These are phyloP conservation scores for Atrichornis clamosus DNA, from an alignment of 2,113 vertebrate species.

Conservation along the genomic window DNA sequence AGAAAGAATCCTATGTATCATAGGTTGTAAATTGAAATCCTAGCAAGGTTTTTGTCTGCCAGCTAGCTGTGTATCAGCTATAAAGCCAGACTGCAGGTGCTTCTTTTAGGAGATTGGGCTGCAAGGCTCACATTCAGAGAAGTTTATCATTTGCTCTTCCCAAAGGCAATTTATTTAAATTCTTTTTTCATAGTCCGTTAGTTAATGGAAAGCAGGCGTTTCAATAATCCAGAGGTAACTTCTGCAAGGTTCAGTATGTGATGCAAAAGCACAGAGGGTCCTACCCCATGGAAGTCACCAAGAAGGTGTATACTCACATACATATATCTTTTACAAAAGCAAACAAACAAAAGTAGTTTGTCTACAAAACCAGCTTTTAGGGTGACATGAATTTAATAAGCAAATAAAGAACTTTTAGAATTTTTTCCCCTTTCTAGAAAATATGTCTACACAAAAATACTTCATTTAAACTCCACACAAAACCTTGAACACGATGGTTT, in stretches of 20 bases:
- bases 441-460: not conserved
- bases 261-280: not conserved
- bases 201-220: not conserved
- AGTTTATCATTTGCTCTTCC: constrained; percentile 13
- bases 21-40: constrained; percentile 38
- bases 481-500: not conserved
- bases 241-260: not conserved
- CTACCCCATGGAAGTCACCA: not conserved
- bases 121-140: not conserved
- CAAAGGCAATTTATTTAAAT: constrained; percentile 3
- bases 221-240: not conserved
- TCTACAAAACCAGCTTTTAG: not conserved
- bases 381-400: not conserved
- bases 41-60: constrained; percentile 21
- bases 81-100: not conserved
- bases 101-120: constrained; percentile 10
- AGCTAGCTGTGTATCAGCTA: not conserved
- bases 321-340: not conserved
- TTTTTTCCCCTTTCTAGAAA: not conserved
- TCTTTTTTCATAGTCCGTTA: not conserved
- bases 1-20: constrained; percentile 23
- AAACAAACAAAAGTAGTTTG: not conserved
- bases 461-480: not conserved
- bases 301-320: not conserved
- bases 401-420: not conserved